Percentiles rank a stretch among this genome's conserved stretches.
phyloP scores from a whole-genome alignment of 1,140 invertebrate species.

The Drosophila obscura region DNA sequence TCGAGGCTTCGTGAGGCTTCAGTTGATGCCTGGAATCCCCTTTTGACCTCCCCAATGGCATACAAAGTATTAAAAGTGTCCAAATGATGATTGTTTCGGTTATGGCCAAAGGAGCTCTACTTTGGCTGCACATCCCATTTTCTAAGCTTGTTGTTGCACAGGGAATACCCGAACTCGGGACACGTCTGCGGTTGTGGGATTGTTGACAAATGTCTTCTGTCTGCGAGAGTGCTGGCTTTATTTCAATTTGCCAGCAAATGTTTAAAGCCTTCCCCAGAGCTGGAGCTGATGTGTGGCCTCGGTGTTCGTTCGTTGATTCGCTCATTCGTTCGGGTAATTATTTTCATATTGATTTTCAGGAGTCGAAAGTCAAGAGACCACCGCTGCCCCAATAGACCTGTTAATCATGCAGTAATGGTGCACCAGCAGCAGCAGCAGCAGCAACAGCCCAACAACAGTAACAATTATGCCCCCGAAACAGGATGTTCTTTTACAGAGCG shows the following conservation, averaged over 20 bases:
- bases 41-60: conserved; percentile 22
- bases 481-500: not conserved
- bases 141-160: conserved; percentile 33
- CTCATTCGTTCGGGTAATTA: conserved; percentile 54
- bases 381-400: conserved; percentile 20
- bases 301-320: no score
- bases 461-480: not conserved
- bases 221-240: conserved; percentile 36
- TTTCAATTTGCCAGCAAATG: conserved; percentile 34
- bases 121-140: conserved; percentile 20
- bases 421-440: conserved; percentile 14
- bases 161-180: conserved; percentile 48
- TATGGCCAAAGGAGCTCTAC: conserved; percentile 43
- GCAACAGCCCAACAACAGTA: not conserved
- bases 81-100: conserved; percentile 80
- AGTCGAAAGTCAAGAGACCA: conserved; percentile 18
- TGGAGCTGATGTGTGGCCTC: not conserved
- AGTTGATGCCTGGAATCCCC: not conserved
- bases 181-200: conserved; percentile 21
- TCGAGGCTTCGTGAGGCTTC: conserved; percentile 21
- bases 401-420: conserved; percentile 50
- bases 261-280: conserved; percentile 20
- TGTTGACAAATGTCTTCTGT: conserved; percentile 50
- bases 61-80: conserved; percentile 80
- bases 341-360: conserved; percentile 66